Base-by-base conservation (phyloP, 1,140 invertebrate species). In the Muscidifurax raptorellus region DNA sequence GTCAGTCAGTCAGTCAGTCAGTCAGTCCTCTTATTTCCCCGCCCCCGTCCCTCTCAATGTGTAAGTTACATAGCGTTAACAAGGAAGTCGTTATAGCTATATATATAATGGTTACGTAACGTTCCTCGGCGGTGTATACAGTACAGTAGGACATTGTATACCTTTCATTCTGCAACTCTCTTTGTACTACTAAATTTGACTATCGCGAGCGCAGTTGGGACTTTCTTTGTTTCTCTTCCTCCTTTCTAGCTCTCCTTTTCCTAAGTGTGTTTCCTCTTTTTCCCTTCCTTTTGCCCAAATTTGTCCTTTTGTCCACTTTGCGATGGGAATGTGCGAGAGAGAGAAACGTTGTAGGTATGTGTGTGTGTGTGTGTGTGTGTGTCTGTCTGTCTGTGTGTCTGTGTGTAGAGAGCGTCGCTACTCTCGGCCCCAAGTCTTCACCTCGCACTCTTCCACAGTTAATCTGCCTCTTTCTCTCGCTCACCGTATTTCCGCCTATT, bases 131-230 rank as follows among this genome's bases (percentile, higher is more conserved):
- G 32, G 40, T 59, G 52, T 22, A 22, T n/a, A 59, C 52, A 74
- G 18, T 64, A 36, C 10, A 82, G 36, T 9, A 52, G 0, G 67
- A 59, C 15, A 22, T n/a, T n/a, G 13, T 75, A 9, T 64, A 74
- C 18, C 25, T 74, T 82, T 74, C 47, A 74, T 76, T 76, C 52
- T 77, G 9, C 12, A 22, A 52, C 10, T 25, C 72, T 66, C 71
- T 75, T 28, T 52, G 27, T 25, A 52, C 69, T 15, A 22, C 52
- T 85, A 59, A 86, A 85, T 82, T 83, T 82, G 86, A 75, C 80
- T 75, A 40, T 75, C 44, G n/a, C 59, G 59, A n/a, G 25, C 64
- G n/a, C 59, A 64, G 6, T 64, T 3, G 64, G 44, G 13, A 4
- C 71, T 36, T 6, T n/a, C 72, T 66, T 74, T 75, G 1, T 66